Evolutionary conservation across 2,888 invertebrate genomes (phyloP), one percentile per base, ranked within the genome.

Genomic region (Caenorhabditis becei): DNA sequence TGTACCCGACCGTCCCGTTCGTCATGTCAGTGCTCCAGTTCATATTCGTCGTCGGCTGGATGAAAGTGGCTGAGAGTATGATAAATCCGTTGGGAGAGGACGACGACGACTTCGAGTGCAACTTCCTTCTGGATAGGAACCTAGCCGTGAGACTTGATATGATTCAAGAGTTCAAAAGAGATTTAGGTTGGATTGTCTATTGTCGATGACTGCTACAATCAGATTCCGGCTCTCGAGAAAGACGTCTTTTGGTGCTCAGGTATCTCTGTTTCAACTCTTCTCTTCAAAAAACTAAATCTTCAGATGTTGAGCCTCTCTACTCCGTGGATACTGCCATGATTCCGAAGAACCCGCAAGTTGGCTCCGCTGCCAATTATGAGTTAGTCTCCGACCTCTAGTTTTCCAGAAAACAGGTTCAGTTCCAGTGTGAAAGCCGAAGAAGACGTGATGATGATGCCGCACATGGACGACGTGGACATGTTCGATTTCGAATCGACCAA

Each of bases 11-110:
- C 24, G 83, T 89, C 28, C 88, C 89, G 4, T 86, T 89, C 47
- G 53, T 87, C 23, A 89, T 89, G 89, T 88, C 89, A n/a, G 79
- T 84, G 28, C 80, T 89, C 4, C 88, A 88, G 78, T 83, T 88
- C 59, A 85, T 89, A 28, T 88, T 88, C 74, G 88, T 86, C 49
- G 87, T 89, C 53, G 89, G 89, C 20, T 89, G 89, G 89, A 87
- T 89, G 85, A 89, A 89, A 74, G 87, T 87, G 72, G 89, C 89
- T 26, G 89, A 89, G 62, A 84, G 85, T 35, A 77, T 89, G 82
- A 86, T 89, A 75, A 89, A 89, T 74, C 89, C 89, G 10, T 62
- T 89, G 24, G 89, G 89, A 62, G 87, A 89, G 63, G 88, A 89
- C 63, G 88, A 89, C 56, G n/a, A n/a, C n/a, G n/a, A n/a, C n/a